These are phyloP conservation scores for Patella caerulea DNA, from an alignment of 2,888 invertebrate species.

Conservation along the genomic window DNA sequence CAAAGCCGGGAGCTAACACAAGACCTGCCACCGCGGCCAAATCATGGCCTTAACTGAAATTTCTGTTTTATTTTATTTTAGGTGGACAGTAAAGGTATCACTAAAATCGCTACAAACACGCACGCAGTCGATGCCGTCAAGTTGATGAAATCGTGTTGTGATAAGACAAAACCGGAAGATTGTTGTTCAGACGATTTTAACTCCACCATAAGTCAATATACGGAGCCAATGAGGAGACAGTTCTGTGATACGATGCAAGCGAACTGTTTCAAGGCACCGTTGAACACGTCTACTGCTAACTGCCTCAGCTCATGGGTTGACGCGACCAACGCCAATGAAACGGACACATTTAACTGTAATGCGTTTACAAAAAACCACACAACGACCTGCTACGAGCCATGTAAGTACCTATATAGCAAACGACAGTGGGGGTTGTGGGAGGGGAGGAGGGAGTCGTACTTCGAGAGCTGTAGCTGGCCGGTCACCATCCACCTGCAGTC, in stretches of 20 bases:
- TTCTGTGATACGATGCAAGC: not conserved
- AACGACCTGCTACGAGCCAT: not conserved
- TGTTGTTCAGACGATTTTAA: constrained; percentile 4
- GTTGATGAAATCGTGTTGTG: constrained; percentile 44
- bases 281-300: not conserved
- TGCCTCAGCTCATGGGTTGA: not conserved
- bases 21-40: not conserved
- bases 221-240: not conserved
- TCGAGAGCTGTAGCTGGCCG: too few species aligned
- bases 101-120: constrained; percentile 45
- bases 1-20: not conserved
- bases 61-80: constrained; percentile 25
- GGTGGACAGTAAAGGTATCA: constrained; percentile 57
- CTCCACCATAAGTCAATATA: not conserved
- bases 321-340: not conserved
- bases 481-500: too few species aligned
- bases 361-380: not conserved
- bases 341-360: not conserved
- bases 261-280: not conserved
- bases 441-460: too few species aligned
- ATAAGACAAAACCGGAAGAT: constrained; percentile 21
- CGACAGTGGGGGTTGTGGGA: too few species aligned
- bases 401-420: not conserved
- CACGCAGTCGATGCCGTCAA: constrained; percentile 27
- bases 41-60: not conserved